Conservation (phyloP, 2,797 vertebrate genomes). For the Carapus acus region DNA sequence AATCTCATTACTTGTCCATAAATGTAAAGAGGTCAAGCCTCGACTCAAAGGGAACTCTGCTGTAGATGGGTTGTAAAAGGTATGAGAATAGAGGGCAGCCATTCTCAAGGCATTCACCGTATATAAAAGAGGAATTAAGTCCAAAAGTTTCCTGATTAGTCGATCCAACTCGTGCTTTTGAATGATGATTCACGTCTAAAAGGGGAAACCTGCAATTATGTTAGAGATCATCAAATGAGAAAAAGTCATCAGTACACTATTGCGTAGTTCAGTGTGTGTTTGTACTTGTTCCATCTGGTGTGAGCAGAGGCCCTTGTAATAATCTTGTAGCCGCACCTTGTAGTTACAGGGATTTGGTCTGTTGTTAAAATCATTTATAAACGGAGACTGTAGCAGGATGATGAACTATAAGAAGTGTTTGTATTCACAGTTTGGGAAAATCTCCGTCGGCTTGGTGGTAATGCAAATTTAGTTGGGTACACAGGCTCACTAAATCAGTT, state of each 20-base stretch:
- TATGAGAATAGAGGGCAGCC: constrained; percentile 14
- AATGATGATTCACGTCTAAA: too few species aligned
- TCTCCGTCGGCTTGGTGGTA: neutral
- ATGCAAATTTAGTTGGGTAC: constrained; percentile 15
- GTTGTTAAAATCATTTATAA: constrained; percentile 16
- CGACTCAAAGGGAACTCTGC: constrained; percentile 17
- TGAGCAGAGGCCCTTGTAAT: neutral
- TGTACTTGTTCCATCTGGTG: neutral
- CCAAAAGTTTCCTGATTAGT: too few species aligned
- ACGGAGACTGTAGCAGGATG: constrained; percentile 10
- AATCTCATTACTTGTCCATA: constrained; percentile 26
- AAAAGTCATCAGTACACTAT: neutral
- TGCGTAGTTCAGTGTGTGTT: neutral
- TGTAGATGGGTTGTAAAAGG: constrained; percentile 9
- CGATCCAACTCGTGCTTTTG: too few species aligned
- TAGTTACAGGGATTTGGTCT: neutral
- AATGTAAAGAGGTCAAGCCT: constrained; percentile 8
- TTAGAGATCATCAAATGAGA: neutral
- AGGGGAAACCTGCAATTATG: neutral
- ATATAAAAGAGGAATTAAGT: too few species aligned
- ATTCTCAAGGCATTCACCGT: constrained; percentile 7
- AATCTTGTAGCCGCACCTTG: neutral
- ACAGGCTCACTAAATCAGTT: constrained; percentile 3
- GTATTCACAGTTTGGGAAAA: constrained; percentile 7
- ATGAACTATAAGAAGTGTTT: constrained; percentile 4